A percentile compares a stretch with the other conserved stretches of the same genome.
These are phyloP conservation scores for Anguilla anguilla DNA, from an alignment of 2,797 vertebrate species.

Conservation along the genomic window DNA sequence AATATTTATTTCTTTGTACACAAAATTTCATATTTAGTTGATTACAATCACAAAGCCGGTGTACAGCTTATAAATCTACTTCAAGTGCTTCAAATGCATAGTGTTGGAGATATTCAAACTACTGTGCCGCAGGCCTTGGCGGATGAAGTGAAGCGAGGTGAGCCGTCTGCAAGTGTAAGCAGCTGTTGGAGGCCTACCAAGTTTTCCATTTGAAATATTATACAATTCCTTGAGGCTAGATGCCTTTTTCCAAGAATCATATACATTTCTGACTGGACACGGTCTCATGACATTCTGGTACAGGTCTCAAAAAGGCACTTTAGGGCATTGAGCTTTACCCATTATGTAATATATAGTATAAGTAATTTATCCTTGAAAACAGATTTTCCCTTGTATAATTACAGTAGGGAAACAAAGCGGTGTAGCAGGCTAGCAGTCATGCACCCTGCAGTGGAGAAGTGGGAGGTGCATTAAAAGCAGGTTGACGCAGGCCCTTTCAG, in stretches of 20 bases:
- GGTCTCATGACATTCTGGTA: neutral
- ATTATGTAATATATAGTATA: neutral
- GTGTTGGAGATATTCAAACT: neutral
- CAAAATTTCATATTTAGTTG: neutral
- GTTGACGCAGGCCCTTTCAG: neutral
- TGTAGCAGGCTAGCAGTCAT: neutral
- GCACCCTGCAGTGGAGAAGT: neutral
- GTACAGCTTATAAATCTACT: neutral
- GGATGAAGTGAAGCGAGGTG: neutral
- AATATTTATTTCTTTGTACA: neutral
- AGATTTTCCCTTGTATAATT: too few relatives aligned
- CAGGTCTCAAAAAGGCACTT: neutral
- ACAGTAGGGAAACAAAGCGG: neutral
- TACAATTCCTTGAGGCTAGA: neutral
- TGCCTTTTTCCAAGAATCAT: neutral
- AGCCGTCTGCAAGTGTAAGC: neutral
- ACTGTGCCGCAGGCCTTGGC: neutral
- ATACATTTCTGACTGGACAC: neutral
- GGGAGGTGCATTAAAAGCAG: neutral
- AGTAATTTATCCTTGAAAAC: neutral
- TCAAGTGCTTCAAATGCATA: neutral
- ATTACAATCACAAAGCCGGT: neutral
- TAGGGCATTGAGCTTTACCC: neutral
- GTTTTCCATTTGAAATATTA: neutral
- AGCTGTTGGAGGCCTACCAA: neutral